Evolutionary conservation across 2,113 vertebrate species (phyloP), one percentile per base, ranked within the genome.

Genomic region (Lanius collurio): DNA sequence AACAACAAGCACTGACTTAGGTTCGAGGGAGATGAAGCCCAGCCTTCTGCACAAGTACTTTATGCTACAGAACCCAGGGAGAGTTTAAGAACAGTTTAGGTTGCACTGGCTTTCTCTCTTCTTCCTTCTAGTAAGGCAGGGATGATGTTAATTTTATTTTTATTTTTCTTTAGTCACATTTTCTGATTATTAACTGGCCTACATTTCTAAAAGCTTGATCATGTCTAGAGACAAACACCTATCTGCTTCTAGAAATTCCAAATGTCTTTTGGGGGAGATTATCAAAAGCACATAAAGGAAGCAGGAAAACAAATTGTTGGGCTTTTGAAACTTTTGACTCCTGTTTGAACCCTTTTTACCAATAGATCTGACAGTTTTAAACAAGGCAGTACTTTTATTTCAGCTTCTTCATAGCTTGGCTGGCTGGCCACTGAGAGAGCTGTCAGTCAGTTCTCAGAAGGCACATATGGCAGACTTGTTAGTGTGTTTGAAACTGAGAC

Each of bases 21-120:
- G 50, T 7, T 15, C 0, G 7, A 83, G 15, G 39, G 53, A 23
- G 26, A 15, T 0, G 1, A 77, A 86, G 47, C n/a, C 23, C 46
- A 70, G 31, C 21, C 27, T 50, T 50, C 28, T 68, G 55, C 28
- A 53, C 11, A 39, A 44, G 42, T 7, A 33, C 33, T 15, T 85
- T 37, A 77, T 23, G 23, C 70, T 87, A 19, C 28, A 50, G 21
- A 13, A 33, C 27, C 15, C 0, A 0, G 23, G 56, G 62, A 57
- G 47, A 73, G 22, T 46, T 33, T 12, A 7, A 12, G 39, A 30
- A 42, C 15, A 60, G 53, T 60, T 59, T 31, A 27, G 52, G 17
- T 24, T 68, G 18, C 56, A 63, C 37, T 77, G 59, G 13, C 10
- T 77, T 94, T 63, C 16, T 81, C 44, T 64, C 18, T 62, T 42